Percentiles rank a stretch among this genome's conserved stretches.
Conservation (phyloP, 2,888 invertebrate genomes). For the Agrotis clavis region DNA sequence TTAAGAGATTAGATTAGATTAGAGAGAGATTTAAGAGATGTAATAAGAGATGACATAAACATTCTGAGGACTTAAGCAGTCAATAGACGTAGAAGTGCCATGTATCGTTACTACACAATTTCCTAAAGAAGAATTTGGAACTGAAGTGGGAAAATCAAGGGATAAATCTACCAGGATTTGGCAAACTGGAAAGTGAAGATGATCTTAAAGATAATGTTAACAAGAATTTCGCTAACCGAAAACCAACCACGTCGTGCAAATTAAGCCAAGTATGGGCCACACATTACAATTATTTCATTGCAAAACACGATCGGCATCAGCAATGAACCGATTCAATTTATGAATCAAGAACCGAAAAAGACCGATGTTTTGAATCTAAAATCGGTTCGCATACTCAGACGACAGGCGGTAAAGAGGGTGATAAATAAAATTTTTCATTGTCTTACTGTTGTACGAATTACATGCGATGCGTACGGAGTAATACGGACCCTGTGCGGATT, state of each 20-base stretch:
- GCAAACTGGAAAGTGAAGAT: background rate
- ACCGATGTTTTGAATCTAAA: constrained; percentile 64
- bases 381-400: constrained; percentile 56
- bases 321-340: constrained; percentile 55
- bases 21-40: too few relatives aligned
- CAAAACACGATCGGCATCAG: constrained; percentile 46
- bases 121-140: background rate
- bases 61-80: background rate
- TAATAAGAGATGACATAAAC: too few relatives aligned
- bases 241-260: constrained; percentile 59
- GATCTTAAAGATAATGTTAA: background rate
- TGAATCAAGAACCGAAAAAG: constrained; percentile 59
- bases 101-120: background rate
- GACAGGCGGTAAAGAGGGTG: constrained; percentile 35
- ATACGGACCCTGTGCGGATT: constrained; percentile 22
- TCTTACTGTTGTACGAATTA: constrained; percentile 41
- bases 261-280: constrained; percentile 45
- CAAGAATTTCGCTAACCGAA: constrained; percentile 7
- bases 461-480: constrained; percentile 36
- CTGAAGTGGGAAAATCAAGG: too few relatives aligned
- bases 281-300: constrained; percentile 64
- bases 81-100: too few relatives aligned
- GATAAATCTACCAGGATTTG: too few relatives aligned
- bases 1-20: too few relatives aligned
- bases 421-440: constrained; percentile 58